phyloP scores from a whole-genome alignment of 2,888 invertebrate genomes.

The Aelia acuminata region DNA sequence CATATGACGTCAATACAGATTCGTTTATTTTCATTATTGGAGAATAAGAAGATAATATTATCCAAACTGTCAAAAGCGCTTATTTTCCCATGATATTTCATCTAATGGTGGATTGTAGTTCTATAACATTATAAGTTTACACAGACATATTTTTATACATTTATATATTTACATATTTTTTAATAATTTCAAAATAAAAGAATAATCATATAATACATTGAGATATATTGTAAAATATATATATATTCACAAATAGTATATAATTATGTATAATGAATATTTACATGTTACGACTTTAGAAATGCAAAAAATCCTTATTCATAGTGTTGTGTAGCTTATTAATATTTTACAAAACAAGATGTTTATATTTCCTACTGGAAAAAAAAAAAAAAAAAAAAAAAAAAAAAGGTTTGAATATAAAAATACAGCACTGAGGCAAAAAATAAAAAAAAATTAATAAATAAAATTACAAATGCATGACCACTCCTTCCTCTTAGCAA shows the following conservation, averaged over 20 bases:
- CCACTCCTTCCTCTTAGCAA: not conserved
- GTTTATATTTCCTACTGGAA: constrained; percentile 6
- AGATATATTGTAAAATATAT: constrained; percentile 45
- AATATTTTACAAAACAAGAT: not conserved
- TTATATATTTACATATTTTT: constrained; percentile 21
- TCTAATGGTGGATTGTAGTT: constrained; percentile 18
- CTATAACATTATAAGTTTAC: constrained; percentile 22
- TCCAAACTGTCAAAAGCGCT: constrained; percentile 52
- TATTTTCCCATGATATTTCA: constrained; percentile 55
- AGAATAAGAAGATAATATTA: constrained; percentile 47
- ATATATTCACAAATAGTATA: constrained; percentile 41
- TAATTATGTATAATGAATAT: constrained; percentile 49
- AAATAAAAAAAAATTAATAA: not conserved
- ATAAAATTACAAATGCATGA: not conserved
- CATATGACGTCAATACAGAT: constrained; percentile 6
- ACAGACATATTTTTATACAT: constrained; percentile 31
- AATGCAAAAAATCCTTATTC: not conserved
- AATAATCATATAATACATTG: constrained; percentile 34
- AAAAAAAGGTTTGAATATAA: not conserved
- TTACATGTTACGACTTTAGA: constrained; percentile 25
- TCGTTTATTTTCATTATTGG: constrained; percentile 24
- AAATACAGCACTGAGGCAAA: not conserved
- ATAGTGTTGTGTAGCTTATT: not conserved
- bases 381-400: constrained; percentile 9
- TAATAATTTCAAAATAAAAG: constrained; percentile 15